Conservation (phyloP, 2,888 invertebrate species). For the Polydrusus pterygomalis region DNA sequence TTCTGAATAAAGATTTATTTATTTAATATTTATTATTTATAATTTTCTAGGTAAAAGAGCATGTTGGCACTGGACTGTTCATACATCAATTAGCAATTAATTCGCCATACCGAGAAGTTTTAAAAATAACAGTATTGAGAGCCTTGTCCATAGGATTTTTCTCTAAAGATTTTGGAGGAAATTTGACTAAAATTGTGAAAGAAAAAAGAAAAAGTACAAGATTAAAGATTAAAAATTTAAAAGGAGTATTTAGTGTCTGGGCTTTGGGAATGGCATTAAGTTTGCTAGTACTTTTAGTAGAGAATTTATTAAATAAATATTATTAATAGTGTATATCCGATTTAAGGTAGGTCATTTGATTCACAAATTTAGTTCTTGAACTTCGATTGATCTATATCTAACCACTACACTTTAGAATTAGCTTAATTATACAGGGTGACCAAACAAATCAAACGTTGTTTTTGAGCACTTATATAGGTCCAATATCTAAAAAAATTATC, state of each 20-base stretch:
- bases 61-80: neutral
- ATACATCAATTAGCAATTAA: neutral
- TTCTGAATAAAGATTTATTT: too few species aligned
- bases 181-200: neutral
- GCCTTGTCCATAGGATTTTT: neutral
- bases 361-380: too few species aligned
- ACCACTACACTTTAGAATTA: too few species aligned
- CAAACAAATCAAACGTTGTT: too few species aligned
- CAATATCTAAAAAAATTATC: too few species aligned
- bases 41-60: constrained; percentile 3
- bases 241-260: neutral
- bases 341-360: too few species aligned
- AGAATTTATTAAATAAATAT: neutral
- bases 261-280: neutral
- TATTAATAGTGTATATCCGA: too few species aligned
- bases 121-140: neutral
- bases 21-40: too few species aligned
- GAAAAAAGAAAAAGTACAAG: neutral
- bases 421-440: too few species aligned
- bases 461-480: too few species aligned
- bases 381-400: too few species aligned
- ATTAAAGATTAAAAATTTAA: neutral
- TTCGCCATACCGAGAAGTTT: constrained; percentile 4
- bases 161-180: neutral
- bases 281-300: neutral